Evolutionary conservation across 2,113 vertebrate genomes (phyloP).

Genomic region (Trichomycterus rosablanca): DNA sequence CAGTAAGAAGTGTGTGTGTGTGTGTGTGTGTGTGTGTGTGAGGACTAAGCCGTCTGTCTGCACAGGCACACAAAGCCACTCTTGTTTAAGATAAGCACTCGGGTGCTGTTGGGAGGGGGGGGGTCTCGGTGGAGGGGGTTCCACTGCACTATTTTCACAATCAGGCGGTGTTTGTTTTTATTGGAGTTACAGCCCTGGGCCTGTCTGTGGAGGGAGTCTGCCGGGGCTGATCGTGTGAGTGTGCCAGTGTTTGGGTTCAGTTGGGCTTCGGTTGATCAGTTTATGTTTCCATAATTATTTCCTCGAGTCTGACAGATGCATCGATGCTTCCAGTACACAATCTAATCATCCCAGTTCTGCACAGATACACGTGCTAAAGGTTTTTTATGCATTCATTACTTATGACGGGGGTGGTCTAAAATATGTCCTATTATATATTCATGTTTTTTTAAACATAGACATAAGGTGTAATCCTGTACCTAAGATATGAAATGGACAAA

Average conservation of each 20-base stretch:
- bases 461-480: too few species aligned
- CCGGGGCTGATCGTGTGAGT: conserved; percentile 16
- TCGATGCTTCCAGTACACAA: conserved; percentile 17
- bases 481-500: too few species aligned
- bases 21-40: too few species aligned
- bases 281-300: conserved; percentile 54
- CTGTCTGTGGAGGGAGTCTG: conserved; percentile 49
- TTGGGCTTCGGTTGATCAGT: conserved; percentile 45
- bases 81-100: conserved; percentile 69
- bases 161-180: conserved; percentile 71
- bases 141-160: conserved; percentile 70
- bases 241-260: conserved; percentile 48
- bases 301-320: conserved; percentile 38
- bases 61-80: conserved; percentile 63
- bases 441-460: too few species aligned
- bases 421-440: too few species aligned
- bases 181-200: conserved; percentile 58
- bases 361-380: too few species aligned
- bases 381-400: too few species aligned
- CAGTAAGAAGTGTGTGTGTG: too few species aligned
- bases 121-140: too few species aligned
- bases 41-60: too few species aligned
- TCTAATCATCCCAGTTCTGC: conserved; percentile 9
- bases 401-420: too few species aligned
- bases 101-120: conserved; percentile 57